These are phyloP conservation scores for Cataglyphis altisquamis DNA, from an alignment of 2,888 invertebrate genomes.

Conservation along the genomic window DNA sequence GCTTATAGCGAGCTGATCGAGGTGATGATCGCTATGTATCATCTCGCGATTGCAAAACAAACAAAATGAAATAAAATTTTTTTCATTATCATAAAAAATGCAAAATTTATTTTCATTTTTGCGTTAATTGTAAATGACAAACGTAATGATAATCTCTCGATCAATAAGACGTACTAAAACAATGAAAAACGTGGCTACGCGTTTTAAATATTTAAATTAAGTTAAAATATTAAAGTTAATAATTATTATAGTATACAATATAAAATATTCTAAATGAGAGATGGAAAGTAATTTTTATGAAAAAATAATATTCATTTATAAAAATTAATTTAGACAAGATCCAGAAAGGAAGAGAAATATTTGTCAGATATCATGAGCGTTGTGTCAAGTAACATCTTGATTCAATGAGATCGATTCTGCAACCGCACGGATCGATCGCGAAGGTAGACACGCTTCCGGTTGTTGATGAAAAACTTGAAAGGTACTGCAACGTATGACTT, in stretches of 20 bases:
- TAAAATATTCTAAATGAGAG: neutral
- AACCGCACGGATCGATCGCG: neutral
- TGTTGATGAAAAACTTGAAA: constrained; percentile 6
- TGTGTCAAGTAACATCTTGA: neutral
- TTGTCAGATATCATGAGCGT: neutral
- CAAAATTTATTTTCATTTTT: neutral
- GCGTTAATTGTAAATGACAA: neutral
- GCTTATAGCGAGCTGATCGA: constrained; percentile 36
- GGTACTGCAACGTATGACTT: neutral
- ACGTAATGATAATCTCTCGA: neutral
- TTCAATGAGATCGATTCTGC: neutral
- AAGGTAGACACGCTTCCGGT: neutral
- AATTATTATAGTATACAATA: no score
- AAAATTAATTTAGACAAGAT: neutral
- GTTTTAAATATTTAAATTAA: neutral
- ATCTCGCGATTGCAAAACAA: neutral
- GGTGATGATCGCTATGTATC: constrained; percentile 10
- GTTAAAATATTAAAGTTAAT: neutral
- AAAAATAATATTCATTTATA: neutral
- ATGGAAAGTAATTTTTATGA: neutral
- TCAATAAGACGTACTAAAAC: neutral
- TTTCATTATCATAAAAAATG: neutral
- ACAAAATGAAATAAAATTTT: constrained; percentile 8
- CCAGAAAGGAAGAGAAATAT: neutral
- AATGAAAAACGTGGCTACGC: neutral